These are phyloP conservation scores for Chloromyia formosa DNA, from an alignment of 2,888 invertebrate species.

Conservation along the genomic window DNA sequence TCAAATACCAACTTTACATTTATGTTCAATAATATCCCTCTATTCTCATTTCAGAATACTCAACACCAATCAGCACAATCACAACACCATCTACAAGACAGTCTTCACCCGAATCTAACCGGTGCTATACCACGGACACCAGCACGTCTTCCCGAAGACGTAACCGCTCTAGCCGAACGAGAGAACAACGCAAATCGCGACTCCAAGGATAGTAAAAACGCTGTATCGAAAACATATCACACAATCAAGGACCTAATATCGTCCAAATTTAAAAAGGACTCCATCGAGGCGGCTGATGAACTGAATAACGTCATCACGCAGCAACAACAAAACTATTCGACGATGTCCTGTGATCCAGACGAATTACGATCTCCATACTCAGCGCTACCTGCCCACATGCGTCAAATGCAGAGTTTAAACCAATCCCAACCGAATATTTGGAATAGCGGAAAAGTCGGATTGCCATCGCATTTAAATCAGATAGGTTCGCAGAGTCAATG, in stretches of 20 bases:
- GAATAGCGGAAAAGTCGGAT: conserved; percentile 47
- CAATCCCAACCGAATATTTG: conserved; percentile 52
- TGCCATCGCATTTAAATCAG: conserved; percentile 52
- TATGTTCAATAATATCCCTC: too few species aligned
- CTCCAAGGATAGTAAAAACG: conserved; percentile 65
- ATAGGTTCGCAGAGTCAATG: conserved; percentile 52
- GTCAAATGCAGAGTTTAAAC: conserved; percentile 52
- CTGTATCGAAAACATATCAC: conserved; percentile 82
- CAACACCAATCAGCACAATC: conserved; percentile 49
- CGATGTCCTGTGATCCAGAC: conserved; percentile 51
- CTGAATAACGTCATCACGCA: conserved; percentile 56
- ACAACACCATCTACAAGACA: conserved; percentile 57
- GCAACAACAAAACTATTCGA: conserved; percentile 48
- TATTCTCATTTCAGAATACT: conserved; percentile 42
- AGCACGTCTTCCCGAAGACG: conserved; percentile 63
- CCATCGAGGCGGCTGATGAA: conserved; percentile 66
- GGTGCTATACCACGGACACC: conserved; percentile 63
- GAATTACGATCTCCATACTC: conserved; percentile 64
- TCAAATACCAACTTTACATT: too few species aligned
- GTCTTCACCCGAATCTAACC: conserved; percentile 51
- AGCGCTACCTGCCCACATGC: conserved; percentile 63
- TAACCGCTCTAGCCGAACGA: conserved; percentile 70
- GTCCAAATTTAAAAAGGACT: conserved; percentile 75
- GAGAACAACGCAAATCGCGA: conserved; percentile 69
- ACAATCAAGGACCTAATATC: conserved; percentile 86